Base-by-base conservation (phyloP, 2,797 vertebrate species). In the Crenichthys baileyi region DNA sequence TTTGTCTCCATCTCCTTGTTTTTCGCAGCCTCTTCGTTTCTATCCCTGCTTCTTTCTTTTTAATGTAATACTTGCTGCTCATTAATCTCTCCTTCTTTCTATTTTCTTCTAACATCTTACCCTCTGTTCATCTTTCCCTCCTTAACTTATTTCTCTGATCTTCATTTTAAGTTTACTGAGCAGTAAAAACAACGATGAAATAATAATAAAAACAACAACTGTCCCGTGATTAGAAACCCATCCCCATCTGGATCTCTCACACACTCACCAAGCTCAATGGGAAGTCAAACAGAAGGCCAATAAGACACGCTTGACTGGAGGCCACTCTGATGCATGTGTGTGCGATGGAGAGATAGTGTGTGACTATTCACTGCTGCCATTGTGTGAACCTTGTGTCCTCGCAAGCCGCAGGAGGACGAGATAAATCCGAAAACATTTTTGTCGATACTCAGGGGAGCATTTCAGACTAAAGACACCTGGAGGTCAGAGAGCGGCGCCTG, bases 271-370 rank as follows among this genome's bases (percentile, higher is more conserved):
- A 81, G 79, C 84, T 6, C 75, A 88, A 88, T 74, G 88, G 92
- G 90, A 93, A 94, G 90, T 93, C 90, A 92, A 92, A 93, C 91
- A 93, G 89, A 91, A 93, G 90, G 91, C 93, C 89, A 93, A 91
- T 92, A 92, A 92, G 90, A 90, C 81, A 90, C 85, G 92, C 90
- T 92, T 80, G 90, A 91, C 90, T 92, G 89, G 89, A 89, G 85
- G 86, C 85, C 76, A 88, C 83, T 85, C 68, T 78, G 81, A 78
- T 80, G 87, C 53, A 70, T 80, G 55, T 77, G 78, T 75, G 83
- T 72, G 58, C 75, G 68, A 58, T 80, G 56, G 75, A 60, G 72
- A 75, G 86, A 85, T 79, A 83, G 73, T 82, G 78, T 26, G 70
- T 39, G 72, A 65, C 74, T 61, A 81, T 91, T 88, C 86, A 75